Base-by-base conservation (phyloP, 2,888 invertebrate genomes). In the Caenorhabditis virilis region DNA sequence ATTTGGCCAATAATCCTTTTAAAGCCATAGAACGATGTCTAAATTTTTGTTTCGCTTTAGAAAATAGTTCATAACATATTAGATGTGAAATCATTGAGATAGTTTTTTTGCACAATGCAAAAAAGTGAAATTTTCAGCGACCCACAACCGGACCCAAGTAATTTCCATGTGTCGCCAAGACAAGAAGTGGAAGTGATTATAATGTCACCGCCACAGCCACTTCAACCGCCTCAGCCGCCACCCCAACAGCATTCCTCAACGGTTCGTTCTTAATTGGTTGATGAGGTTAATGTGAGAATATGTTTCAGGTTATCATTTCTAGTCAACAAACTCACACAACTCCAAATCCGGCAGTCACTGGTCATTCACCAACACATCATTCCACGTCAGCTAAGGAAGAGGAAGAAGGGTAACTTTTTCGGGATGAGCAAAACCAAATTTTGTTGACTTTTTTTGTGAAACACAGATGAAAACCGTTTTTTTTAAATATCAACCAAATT, bases 101-200 rank as follows among this genome's bases (percentile, higher is more conserved):
- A n/a, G n/a, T n/a, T n/a, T n/a, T n/a, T n/a, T n/a, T n/a, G n/a
- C n/a, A n/a, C n/a, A n/a, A n/a, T n/a, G n/a, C n/a, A n/a, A n/a
- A n/a, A n/a, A n/a, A n/a, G n/a, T n/a, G n/a, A n/a, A n/a, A n/a
- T n/a, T 30, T 30, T 30, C 30, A 30, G 30, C 13, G 30, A 30
- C 6, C 30, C 30, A n/a, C n/a, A n/a, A n/a, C n/a, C n/a, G n/a
- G n/a, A n/a, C n/a, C n/a, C n/a, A n/a, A n/a, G n/a, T n/a, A n/a
- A n/a, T n/a, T n/a, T n/a, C 30, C 13, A 9, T 30, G 30, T 30
- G 30, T n/a, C 45, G n/a, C 45, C 45, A 2, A 20, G 30, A n/a
- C 25, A 45, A 42, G 42, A 42, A 23, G 20, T 45, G 16, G 45
- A 45, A 27, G 45, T 45, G 4, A 45, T 45, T 30, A 45, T 45